phyloP scores from a whole-genome alignment of 2,888 invertebrate genomes.

The Penaeus monodon region DNA sequence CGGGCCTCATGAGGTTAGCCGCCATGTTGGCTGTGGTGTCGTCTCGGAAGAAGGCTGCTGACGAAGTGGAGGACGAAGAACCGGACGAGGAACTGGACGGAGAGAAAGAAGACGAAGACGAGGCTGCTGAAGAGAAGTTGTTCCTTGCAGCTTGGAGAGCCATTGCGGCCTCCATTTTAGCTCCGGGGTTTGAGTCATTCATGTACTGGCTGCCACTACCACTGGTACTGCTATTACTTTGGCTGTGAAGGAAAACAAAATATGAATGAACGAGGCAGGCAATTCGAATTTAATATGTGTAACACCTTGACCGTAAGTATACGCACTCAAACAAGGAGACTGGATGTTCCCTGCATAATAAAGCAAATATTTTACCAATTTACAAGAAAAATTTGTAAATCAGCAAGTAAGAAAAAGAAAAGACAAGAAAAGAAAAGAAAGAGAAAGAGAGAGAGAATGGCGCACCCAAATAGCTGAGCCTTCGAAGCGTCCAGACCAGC shows the following conservation, averaged over 20 bases:
- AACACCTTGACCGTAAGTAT: background rate
- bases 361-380: background rate
- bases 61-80: slow-evolving; percentile 43
- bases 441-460: too few species aligned
- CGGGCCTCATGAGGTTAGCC: slow-evolving; percentile 51
- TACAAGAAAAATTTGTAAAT: too few species aligned
- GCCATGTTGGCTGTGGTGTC: slow-evolving; percentile 59
- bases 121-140: slow-evolving; percentile 40
- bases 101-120: slow-evolving; percentile 37
- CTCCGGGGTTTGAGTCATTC: slow-evolving; percentile 38
- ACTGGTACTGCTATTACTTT: slow-evolving; percentile 10
- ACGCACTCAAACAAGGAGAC: background rate
- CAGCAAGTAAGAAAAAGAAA: too few species aligned
- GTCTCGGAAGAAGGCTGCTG: slow-evolving; percentile 61
- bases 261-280: too few species aligned
- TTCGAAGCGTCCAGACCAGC: slow-evolving; percentile 31
- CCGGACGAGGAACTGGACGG: slow-evolving; percentile 39
- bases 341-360: background rate
- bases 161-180: slow-evolving; percentile 57
- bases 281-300: too few species aligned
- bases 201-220: slow-evolving; percentile 36
- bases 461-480: slow-evolving; percentile 31
- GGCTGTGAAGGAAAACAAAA: background rate
- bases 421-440: too few species aligned
- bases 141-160: slow-evolving; percentile 54